These are phyloP conservation scores for Phyllotis vaccarum DNA, from an alignment of 2,797 vertebrate genomes.

Conservation along the genomic window DNA sequence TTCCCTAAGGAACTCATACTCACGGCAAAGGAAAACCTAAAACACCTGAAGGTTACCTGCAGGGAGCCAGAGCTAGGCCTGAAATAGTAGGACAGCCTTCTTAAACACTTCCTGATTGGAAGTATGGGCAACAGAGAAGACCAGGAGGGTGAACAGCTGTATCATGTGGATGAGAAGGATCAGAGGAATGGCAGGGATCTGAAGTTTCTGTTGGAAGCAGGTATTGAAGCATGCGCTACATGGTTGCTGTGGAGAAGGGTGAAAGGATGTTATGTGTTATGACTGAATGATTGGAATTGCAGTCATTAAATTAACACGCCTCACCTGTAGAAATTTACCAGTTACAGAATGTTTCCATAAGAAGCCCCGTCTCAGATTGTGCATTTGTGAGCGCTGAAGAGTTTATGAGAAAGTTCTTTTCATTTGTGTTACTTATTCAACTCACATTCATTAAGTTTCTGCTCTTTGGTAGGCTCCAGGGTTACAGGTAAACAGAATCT, in stretches of 20 bases:
- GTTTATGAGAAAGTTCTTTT: conserved; percentile 32
- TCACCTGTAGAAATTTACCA: conserved; percentile 38
- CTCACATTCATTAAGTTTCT: conserved; percentile 25
- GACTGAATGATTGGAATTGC: neutral
- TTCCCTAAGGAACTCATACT: conserved; percentile 50
- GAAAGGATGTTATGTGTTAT: neutral
- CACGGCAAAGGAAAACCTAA: conserved; percentile 1
- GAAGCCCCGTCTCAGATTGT: neutral
- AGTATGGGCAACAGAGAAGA: neutral
- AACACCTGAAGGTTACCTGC: conserved; percentile 20
- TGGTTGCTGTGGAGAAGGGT: neutral
- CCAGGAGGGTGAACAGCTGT: neutral
- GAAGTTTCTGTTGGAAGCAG: no score
- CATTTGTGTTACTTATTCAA: neutral
- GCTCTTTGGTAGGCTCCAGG: neutral
- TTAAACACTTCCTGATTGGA: neutral
- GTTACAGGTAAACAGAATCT: neutral
- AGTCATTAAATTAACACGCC: conserved; percentile 3
- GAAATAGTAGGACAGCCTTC: neutral
- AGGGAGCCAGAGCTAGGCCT: conserved; percentile 38
- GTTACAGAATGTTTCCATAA: conserved; percentile 30
- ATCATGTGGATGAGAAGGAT: neutral
- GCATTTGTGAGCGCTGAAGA: neutral
- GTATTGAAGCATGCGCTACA: conserved; percentile 7
- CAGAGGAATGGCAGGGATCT: neutral